phyloP scores from a whole-genome alignment of 2,113 vertebrate genomes.

The Xenopus laevis region DNA sequence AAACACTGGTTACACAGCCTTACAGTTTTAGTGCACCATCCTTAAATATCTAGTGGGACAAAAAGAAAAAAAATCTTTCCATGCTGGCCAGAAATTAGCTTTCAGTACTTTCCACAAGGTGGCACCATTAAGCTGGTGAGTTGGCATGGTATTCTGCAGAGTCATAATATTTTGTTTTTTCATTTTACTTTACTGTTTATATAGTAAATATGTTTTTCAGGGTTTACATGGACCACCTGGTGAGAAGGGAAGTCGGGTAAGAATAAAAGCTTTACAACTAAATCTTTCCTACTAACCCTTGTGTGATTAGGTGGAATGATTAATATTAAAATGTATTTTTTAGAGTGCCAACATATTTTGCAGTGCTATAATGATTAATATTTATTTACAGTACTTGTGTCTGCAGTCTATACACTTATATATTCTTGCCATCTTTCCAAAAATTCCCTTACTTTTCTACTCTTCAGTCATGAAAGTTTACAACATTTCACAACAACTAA shows the following conservation, averaged over 20 bases:
- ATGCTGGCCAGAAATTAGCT: no score
- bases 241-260: conserved; percentile 93
- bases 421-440: no score
- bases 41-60: no score
- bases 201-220: conserved; percentile 59
- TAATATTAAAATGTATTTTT: conserved; percentile 1
- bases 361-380: neutral
- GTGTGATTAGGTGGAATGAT: conserved; percentile 48
- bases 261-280: conserved; percentile 48
- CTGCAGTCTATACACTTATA: no score
- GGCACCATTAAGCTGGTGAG: neutral
- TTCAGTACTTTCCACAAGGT: neutral
- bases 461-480: no score
- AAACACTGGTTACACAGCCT: no score
- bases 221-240: conserved; percentile 91
- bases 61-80: no score
- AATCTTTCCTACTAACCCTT: conserved; percentile 40
- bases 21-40: no score
- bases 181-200: neutral
- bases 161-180: neutral
- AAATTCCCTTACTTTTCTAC: no score
- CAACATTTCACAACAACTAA: no score
- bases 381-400: no score
- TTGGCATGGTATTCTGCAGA: neutral
- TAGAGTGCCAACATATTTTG: no score